Base-by-base conservation (phyloP, 37 sponge, comb jelly and placozoan genomes). In the Sycon ciliatum region DNA sequence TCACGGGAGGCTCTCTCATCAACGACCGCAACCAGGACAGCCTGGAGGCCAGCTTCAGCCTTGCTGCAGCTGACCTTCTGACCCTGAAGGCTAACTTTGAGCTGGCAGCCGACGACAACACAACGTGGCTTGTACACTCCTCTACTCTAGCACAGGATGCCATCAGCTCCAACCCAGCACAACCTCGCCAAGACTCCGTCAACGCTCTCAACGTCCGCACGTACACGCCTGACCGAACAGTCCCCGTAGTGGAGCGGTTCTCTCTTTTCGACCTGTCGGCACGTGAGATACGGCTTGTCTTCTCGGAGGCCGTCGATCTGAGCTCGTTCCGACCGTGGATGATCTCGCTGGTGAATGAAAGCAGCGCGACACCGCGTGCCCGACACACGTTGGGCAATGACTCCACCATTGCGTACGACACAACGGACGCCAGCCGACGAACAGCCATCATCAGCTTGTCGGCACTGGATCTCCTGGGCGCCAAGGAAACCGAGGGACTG, bases 271-370 rank as follows among this genome's bases (percentile, higher is more conserved):
- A 92, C 57, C 79, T 92, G 76, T 71, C 84, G 61, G 64, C 30
- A 34, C 86, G 86, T 38, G 28, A 67, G 11, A 13, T 92, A 29
- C 78, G 67, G 3, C 72, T 92, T n/a, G 79, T 77, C 1, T 92
- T 92, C 69, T 74, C 80, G n/a, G 93, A 92, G 66, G 89, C 93
- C 27, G 76, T 92, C 34, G 26, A 60, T 18, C 22, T 24, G 63
- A 23, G 9, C 22, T 22, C 63, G 11, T 60, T 23, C 63, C 9
- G 9, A 22, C 9, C 63, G 7, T 30, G 11, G 22, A 9, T 30
- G 7, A 11, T 60, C 26, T 22, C 63, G 27, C 16, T 60, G 63
- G n/a, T n/a, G n/a, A n/a, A n/a, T n/a, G n/a, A n/a, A n/a, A n/a
- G n/a, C n/a, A n/a, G n/a, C n/a, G n/a, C n/a, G n/a, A n/a, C n/a